These are phyloP conservation scores for Punctoribates punctum DNA, from an alignment of 2,888 invertebrate genomes.

Conservation along the genomic window DNA sequence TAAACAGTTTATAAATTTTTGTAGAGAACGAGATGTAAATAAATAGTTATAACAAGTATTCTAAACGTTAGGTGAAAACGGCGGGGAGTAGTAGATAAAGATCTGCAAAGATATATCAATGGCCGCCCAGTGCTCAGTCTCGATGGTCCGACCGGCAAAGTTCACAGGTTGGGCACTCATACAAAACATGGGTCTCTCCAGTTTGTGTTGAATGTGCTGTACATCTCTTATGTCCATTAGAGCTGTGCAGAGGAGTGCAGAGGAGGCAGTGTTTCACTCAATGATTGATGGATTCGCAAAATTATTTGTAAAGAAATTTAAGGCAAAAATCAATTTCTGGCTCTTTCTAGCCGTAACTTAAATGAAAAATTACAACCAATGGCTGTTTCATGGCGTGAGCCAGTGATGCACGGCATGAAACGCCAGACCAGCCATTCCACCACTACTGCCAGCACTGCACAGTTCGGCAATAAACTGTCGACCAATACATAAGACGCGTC, in stretches of 20 bases:
- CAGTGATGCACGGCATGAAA: constrained; percentile 29
- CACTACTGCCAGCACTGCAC: background rate
- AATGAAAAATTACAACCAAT: constrained; percentile 34
- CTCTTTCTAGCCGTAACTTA: constrained; percentile 20
- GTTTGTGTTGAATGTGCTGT: background rate
- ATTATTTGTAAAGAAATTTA: constrained; percentile 38
- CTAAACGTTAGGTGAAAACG: constrained; percentile 33
- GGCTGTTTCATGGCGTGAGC: constrained; percentile 21
- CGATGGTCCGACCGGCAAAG: constrained; percentile 23
- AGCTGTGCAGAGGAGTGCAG: background rate
- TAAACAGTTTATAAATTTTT: constrained; percentile 32
- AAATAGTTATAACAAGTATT: constrained; percentile 33
- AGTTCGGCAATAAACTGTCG: constrained; percentile 30
- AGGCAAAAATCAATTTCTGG: constrained; percentile 37
- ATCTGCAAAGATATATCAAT: constrained; percentile 12
- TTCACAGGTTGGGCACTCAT: constrained; percentile 35
- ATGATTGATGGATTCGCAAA: constrained; percentile 31
- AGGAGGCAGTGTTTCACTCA: constrained; percentile 22
- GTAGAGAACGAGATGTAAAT: constrained; percentile 7
- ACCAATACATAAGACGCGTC: constrained; percentile 23
- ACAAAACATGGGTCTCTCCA: constrained; percentile 29
- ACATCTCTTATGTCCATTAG: constrained; percentile 13
- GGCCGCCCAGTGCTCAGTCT: constrained; percentile 19
- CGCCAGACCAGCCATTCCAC: background rate
- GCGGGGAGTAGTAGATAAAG: constrained; percentile 28